Conservation (phyloP, 64 coral and sea anemone species). For the Montipora capricornis region DNA sequence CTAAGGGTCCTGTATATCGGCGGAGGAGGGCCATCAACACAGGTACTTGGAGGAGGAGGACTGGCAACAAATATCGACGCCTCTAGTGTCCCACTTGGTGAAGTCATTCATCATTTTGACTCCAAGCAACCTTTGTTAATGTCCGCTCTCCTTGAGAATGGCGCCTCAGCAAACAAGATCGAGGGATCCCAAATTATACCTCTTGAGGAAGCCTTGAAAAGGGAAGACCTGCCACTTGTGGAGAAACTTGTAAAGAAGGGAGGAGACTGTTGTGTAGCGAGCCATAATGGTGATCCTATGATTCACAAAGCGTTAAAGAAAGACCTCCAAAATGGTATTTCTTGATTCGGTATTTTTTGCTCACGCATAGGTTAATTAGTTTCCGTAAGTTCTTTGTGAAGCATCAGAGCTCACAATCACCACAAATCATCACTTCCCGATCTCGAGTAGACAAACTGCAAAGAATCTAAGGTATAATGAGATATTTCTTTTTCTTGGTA, state of each 20-base stretch:
- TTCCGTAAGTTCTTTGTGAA: not conserved
- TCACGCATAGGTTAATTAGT: not conserved
- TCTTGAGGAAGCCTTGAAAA: constrained; percentile 29
- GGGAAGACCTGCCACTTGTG: constrained; percentile 25
- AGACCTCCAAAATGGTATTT: constrained; percentile 55
- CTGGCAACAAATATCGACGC: constrained; percentile 58
- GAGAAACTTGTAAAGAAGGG: constrained; percentile 50
- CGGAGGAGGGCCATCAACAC: constrained; percentile 63
- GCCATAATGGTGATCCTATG: constrained; percentile 15
- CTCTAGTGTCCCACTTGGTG: constrained; percentile 55
- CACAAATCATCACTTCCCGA: too few relatives aligned
- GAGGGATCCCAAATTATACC: constrained; percentile 40
- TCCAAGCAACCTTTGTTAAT: constrained; percentile 14
- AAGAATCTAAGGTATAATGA: too few relatives aligned
- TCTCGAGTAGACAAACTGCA: too few relatives aligned
- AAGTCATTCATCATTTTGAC: constrained; percentile 30
- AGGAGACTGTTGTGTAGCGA: constrained; percentile 35
- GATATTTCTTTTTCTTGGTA: too few relatives aligned
- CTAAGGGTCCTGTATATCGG: constrained; percentile 75
- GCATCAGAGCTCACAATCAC: too few relatives aligned
- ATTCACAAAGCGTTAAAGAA: constrained; percentile 58
- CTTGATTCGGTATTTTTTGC: not conserved
- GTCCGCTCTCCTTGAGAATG: constrained; percentile 66
- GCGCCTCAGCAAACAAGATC: constrained; percentile 57
- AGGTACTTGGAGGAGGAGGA: constrained; percentile 51